Evolutionary conservation across 2,888 invertebrate genomes (phyloP).

Genomic region (Abrostola tripartita): DNA sequence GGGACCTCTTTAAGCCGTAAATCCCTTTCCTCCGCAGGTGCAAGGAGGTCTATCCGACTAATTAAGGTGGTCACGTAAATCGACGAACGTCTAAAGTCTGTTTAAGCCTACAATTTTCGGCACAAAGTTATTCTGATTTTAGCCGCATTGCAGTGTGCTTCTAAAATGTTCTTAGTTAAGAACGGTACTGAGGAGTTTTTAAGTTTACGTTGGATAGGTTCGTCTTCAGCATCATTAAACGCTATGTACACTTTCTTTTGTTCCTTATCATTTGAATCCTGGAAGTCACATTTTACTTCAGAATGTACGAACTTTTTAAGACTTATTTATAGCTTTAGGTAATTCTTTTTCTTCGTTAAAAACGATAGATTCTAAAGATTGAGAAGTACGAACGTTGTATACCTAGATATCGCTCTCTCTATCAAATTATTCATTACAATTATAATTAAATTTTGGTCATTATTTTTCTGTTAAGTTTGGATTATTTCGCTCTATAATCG

Average conservation of each 20-base stretch:
- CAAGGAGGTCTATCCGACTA: constrained; percentile 75
- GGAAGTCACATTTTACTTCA: no score
- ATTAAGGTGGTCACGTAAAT: constrained; percentile 78
- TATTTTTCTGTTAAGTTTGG: no score
- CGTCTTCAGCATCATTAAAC: constrained; percentile 10
- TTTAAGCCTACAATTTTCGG: constrained; percentile 73
- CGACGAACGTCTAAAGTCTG: constrained; percentile 65
- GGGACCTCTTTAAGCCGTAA: constrained; percentile 68
- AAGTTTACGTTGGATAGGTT: constrained; percentile 31
- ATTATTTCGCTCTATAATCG: not conserved
- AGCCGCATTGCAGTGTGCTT: constrained; percentile 64
- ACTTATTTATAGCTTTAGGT: no score
- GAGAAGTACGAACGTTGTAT: no score
- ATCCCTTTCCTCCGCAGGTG: constrained; percentile 76
- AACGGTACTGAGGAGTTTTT: constrained; percentile 28
- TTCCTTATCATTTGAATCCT: no score
- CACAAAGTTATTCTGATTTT: constrained; percentile 61
- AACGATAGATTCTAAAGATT: no score
- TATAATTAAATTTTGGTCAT: no score
- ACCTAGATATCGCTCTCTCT: no score
- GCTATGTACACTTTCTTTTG: not conserved
- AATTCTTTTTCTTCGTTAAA: no score
- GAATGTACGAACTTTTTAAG: no score
- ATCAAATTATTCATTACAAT: no score
- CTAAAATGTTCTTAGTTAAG: constrained; percentile 35